Percentiles rank a stretch among this genome's conserved stretches.
These are phyloP conservation scores for Drosophila simulans DNA, from an alignment of 1,140 invertebrate genomes.

Conservation along the genomic window DNA sequence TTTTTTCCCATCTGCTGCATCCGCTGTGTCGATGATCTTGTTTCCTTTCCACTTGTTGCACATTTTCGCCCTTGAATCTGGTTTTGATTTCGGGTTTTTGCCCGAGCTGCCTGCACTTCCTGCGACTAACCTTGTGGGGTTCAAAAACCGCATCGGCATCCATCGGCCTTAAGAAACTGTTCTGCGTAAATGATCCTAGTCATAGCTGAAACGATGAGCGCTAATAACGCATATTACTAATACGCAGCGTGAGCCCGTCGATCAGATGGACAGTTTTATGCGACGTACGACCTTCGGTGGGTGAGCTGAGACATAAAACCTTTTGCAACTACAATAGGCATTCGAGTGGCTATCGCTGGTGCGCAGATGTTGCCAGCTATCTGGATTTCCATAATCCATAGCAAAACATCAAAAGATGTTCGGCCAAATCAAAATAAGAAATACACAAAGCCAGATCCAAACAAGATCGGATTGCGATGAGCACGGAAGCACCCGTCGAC, in stretches of 20 bases:
- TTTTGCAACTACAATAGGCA: slow-evolving; percentile 62
- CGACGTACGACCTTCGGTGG: slow-evolving; percentile 59
- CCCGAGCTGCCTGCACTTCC: slow-evolving; percentile 59
- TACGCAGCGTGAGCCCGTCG: slow-evolving; percentile 48
- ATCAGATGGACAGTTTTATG: slow-evolving; percentile 66
- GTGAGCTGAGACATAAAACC: slow-evolving; percentile 51
- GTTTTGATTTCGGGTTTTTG: slow-evolving; percentile 61
- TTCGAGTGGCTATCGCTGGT: slow-evolving; percentile 13
- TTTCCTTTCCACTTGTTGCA: slow-evolving; percentile 47
- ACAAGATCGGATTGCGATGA: slow-evolving; percentile 41
- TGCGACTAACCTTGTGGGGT: slow-evolving; percentile 60
- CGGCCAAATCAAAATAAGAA: slow-evolving; percentile 48
- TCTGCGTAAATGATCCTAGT: slow-evolving; percentile 51
- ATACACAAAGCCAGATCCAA: slow-evolving; percentile 37
- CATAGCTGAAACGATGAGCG: slow-evolving; percentile 21
- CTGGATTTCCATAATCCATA: slow-evolving; percentile 67
- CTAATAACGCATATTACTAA: slow-evolving; percentile 32
- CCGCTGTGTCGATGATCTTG: slow-evolving; percentile 65
- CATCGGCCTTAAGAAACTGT: slow-evolving; percentile 9
- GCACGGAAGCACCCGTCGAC: slow-evolving; percentile 49
- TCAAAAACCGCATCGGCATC: slow-evolving; percentile 49
- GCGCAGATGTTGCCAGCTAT: slow-evolving; percentile 33
- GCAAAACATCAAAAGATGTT: slow-evolving; percentile 52
- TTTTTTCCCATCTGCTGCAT: slow-evolving; percentile 54
- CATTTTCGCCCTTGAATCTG: slow-evolving; percentile 60